These are phyloP conservation scores for Macropis europaea DNA, from an alignment of 2,888 invertebrate species.

Conservation along the genomic window DNA sequence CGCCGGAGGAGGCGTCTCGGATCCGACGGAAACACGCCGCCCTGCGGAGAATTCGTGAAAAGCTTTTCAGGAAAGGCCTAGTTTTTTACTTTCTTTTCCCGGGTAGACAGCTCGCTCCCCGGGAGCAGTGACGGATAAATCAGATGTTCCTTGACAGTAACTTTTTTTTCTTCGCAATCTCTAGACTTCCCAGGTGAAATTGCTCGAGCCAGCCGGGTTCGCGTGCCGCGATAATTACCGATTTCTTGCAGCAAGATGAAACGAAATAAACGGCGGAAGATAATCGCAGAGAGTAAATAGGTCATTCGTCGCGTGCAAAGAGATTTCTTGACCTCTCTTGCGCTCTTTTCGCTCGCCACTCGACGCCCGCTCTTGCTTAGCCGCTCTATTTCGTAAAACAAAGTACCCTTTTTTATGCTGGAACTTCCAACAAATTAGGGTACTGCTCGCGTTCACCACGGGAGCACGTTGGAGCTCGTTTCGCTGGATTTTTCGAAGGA, in stretches of 20 bases:
- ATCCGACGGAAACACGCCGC: background rate
- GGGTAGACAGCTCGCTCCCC: background rate
- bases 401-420: background rate
- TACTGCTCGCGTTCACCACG: background rate
- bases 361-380: background rate
- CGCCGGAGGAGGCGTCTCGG: background rate
- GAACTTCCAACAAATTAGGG: background rate
- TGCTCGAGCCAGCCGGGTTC: conserved; percentile 6
- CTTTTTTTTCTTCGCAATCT: conserved; percentile 6
- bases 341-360: conserved; percentile 25
- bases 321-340: conserved; percentile 46
- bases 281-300: conserved; percentile 57
- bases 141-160: conserved; percentile 6
- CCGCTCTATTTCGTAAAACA: conserved; percentile 7
- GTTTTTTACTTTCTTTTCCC: background rate
- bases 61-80: no score
- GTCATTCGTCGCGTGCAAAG: conserved; percentile 38
- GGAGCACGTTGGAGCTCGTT: no score
- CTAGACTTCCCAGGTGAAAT: background rate
- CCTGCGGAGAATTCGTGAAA: background rate
- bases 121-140: conserved; percentile 29
- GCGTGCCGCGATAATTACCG: conserved; percentile 26
- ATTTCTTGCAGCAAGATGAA: conserved; percentile 17
- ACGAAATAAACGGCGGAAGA: conserved; percentile 24
- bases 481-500: no score